Base-by-base conservation (phyloP, 1,140 invertebrate species). In the Trichomalopsis sarcophagae region DNA sequence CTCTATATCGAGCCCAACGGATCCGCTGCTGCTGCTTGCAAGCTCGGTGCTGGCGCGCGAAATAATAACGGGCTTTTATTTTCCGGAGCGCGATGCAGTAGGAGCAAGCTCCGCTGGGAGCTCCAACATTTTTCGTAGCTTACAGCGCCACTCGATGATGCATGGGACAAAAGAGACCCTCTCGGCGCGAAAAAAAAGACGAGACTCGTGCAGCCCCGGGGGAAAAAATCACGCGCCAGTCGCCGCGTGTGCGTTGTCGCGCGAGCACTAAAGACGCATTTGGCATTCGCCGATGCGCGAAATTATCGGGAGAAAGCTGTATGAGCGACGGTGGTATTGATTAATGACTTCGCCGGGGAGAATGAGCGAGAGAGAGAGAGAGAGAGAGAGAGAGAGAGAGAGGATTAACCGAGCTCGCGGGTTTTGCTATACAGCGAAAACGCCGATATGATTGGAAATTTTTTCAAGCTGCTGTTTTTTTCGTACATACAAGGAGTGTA, bases 361-460 rank as follows among this genome's bases (percentile, higher is more conserved):
- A 71, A 21, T 9, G 81, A 7, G 33, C 75, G 73, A 83, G 82
- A 50, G 82, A 62, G 71, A 36, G 50, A 75, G 40, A 83, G 40
- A 76, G 47, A 55, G 71, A 75, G 30, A n/a, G 33, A 33, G 33
- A 33, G 33, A 2, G 33, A 36, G 33, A 36, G 33, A 36, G 33
- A 5, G 33, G 33, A 36, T 36, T 36, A 36, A 36, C 33, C 33
- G 3, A 36, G 33, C 33, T 36, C 5, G 5, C 33, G 33, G 33
- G 33, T 36, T 3, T 36, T 5, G 33, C 33, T 36, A 27, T 27
- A 27, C 27, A 27, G 0, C 5, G 33, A 36, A 36, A 36, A 36
- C 33, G 0, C 33, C 33, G 3, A 36, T 36, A 36, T 36, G 33
- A 36, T 36, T 36, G 33, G 33, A 36, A 36, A 36, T 36, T 36